phyloP scores from a whole-genome alignment of 2,797 vertebrate genomes.

The Nyctibius grandis region DNA sequence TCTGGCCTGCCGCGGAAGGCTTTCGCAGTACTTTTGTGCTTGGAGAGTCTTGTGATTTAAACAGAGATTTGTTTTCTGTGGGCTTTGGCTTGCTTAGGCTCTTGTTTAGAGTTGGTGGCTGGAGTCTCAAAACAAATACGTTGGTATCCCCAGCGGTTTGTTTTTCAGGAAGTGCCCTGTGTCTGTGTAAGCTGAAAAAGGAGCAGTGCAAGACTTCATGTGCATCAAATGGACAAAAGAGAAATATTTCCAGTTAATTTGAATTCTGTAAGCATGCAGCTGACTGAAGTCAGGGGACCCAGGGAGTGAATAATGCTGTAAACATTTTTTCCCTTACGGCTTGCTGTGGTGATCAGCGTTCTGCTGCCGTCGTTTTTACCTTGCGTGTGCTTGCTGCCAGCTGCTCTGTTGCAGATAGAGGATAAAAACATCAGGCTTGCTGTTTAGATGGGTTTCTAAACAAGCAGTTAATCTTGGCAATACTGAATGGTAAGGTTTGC shows the following conservation, averaged over 20 bases:
- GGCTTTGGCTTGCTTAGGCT: background rate
- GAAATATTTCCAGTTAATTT: background rate
- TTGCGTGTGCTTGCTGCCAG: background rate
- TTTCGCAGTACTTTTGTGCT: background rate
- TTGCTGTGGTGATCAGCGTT: background rate
- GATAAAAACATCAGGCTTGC: background rate
- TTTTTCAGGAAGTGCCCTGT: background rate
- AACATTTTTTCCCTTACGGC: background rate
- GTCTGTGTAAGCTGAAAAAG: background rate
- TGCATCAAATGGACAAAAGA: background rate
- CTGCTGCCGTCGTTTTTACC: background rate
- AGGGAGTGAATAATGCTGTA: background rate
- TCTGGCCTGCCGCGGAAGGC: background rate
- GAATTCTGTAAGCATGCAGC: background rate
- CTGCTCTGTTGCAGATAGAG: background rate
- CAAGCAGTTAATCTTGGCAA: background rate
- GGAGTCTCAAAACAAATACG: background rate
- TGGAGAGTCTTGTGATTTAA: background rate
- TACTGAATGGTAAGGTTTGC: background rate
- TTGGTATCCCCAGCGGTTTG: background rate
- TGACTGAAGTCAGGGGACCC: background rate
- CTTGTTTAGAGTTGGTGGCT: constrained; percentile 28
- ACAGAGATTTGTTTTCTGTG: constrained; percentile 39
- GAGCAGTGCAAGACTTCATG: background rate
- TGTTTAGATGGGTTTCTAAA: background rate